Evolutionary conservation across 2,113 vertebrate species (phyloP).

Genomic region (Prunella fulvescens): DNA sequence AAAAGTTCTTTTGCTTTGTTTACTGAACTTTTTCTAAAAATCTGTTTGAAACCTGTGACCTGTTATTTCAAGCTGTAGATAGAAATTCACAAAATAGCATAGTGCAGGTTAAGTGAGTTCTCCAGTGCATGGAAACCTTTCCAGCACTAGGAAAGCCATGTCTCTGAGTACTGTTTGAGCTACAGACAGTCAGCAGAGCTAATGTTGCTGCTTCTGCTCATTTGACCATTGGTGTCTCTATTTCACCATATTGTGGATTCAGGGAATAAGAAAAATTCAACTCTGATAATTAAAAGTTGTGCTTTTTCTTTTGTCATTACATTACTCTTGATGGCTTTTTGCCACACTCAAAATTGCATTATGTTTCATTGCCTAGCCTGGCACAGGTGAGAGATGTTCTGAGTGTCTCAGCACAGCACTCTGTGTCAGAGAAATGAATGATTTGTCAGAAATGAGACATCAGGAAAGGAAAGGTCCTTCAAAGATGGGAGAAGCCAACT

Average conservation of each 20-base stretch:
- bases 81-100: neutral
- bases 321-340: neutral
- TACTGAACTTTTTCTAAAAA: neutral
- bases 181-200: neutral
- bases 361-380: neutral
- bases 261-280: neutral
- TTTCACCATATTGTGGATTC: neutral
- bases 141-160: neutral
- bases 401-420: neutral
- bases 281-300: neutral
- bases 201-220: neutral
- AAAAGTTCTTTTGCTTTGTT: neutral
- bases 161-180: neutral
- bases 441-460: neutral
- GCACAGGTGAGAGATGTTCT: neutral
- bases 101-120: neutral
- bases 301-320: neutral
- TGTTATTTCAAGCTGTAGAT: neutral
- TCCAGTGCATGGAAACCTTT: neutral
- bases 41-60: neutral
- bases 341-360: neutral
- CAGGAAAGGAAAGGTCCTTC: neutral
- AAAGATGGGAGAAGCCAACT: neutral
- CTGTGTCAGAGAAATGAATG: neutral
- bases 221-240: accelerated